Evolutionary conservation across 1,140 invertebrate genomes (phyloP), one percentile per base, ranked within the genome.

Genomic region (Aphaenogaster rudis): DNA sequence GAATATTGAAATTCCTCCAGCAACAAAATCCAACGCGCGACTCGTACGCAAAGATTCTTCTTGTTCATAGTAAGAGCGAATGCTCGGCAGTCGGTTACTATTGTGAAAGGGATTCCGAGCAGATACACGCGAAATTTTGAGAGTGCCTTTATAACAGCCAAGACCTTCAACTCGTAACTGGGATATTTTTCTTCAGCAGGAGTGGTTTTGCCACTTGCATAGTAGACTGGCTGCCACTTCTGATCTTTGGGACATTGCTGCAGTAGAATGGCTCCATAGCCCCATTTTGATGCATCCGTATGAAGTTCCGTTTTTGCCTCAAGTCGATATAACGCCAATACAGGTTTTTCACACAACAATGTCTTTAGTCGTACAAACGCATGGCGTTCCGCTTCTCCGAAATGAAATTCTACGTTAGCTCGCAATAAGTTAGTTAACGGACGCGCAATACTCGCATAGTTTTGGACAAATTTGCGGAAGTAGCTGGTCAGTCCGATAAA

Each of bases 1-100:
- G 7, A 21, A n/a, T 64, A 80, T 4, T 48, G 0, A 21, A 77
- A 80, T 9, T 66, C 28, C 6, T 80, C 15, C 0, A 80, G 0
- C 1, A 52, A 6, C 6, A 80, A 17, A 7, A n/a, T n/a, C 48
- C 33, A 80, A 17, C 63, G 11, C 0, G 36, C 42, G 1, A 80
- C 48, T 6, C 61, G 33, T 13, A 63, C 57, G 13, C 45, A 45
- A 1, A 79, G n/a, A 64, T 64, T 8, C 33, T 64, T 42, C 6
- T 78, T 64, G 15, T 11, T 63, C 15, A 78, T 63, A 7, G 76
- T 64, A 28, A 63, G 36, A 28, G 57, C 36, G 13, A 78, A 64
- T 0, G 76, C 59, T 13, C 33, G 36, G 7, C 45, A 80, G 8
- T 80, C 63, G 3, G 61, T 80, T 13, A 80, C 61, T 0, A 80